Evolutionary conservation across 2,797 vertebrate genomes (phyloP).

Genomic region (Corythornis leucogaster): DNA sequence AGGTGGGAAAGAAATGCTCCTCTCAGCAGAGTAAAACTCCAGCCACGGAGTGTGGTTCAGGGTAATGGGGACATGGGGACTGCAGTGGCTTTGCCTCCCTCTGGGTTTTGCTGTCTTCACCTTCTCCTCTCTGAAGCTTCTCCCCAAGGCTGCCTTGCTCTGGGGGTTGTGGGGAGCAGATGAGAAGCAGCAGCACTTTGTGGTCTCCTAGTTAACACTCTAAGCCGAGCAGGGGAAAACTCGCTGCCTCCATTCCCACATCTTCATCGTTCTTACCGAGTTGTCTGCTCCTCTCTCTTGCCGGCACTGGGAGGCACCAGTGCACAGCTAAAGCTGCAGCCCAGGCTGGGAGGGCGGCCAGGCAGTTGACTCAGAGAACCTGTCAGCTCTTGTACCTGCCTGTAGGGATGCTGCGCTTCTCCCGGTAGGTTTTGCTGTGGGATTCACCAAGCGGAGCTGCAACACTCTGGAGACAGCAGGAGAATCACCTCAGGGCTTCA

Average conservation of each 20-base stretch:
- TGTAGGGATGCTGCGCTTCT: accelerated
- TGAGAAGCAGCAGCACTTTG: neutral
- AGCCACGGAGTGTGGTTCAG: neutral
- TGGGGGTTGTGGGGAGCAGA: neutral
- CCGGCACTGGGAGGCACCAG: constrained; percentile 50
- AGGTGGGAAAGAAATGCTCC: neutral
- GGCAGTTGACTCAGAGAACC: neutral
- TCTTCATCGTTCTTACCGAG: neutral
- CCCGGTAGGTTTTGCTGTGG: neutral
- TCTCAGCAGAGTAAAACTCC: accelerated
- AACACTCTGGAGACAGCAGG: neutral
- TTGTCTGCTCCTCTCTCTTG: neutral
- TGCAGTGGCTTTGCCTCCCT: accelerated
- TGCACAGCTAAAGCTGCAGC: neutral
- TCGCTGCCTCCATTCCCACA: accelerated
- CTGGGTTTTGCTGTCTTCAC: neutral
- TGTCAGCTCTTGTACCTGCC: neutral
- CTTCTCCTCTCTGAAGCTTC: neutral
- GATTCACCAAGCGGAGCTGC: neutral
- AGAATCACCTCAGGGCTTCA: neutral
- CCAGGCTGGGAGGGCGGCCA: neutral
- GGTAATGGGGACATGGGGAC: neutral
- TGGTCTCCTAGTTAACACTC: accelerated
- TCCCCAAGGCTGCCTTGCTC: neutral
- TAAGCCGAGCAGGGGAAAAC: accelerated